Base-by-base conservation (phyloP, 2,888 invertebrate species). In the Chaetoderma sp. region DNA sequence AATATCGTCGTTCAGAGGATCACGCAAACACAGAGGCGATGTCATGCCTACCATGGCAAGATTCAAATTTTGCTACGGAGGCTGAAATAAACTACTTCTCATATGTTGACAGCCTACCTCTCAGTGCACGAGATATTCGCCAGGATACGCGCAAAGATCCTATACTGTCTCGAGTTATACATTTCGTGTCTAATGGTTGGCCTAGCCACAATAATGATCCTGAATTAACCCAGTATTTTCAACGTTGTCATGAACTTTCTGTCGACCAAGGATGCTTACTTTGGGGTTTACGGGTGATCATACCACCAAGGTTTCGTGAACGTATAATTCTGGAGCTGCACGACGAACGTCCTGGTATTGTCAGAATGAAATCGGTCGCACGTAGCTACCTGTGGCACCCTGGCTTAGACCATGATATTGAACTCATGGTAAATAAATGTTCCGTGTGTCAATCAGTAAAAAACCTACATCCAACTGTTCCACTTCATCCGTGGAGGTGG, bases 11-110 rank as follows among this genome's bases (percentile, higher is more conserved):
- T 18, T 13, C 50, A 10, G 28, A 50, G 27, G 50, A 50, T 27
- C 50, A 50, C 18, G 28, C 28, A 30, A 50, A 83, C 64, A 82
- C 79, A 10, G 83, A 86, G 68, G 73, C 73, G 10, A 70, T 83
- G 27, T 82, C 79, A 4, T 54, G 83, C 57, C 32, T 78, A 21
- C 77, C 77, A n/a, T 42, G 63, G 4, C 23, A 54, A 4, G 21
- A 5, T 10, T 21, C 45, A 4, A 50, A 63, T 18, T 21, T 60
- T 21, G 33, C 8, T 36, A 62, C 39, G 8, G 30, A 25, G n/a
- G 63, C 55, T 3, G 42, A 65, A 6, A 54, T 70, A 1, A 66
- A 68, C 30, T 63, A 58, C 33, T 59, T 44, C 4, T 27, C 63
- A 8, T 63, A 68, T 32, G 6, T 68, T 23, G 63, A 70, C 1